Base-by-base conservation (phyloP, 2,797 vertebrate genomes). In the Meda fulgida region DNA sequence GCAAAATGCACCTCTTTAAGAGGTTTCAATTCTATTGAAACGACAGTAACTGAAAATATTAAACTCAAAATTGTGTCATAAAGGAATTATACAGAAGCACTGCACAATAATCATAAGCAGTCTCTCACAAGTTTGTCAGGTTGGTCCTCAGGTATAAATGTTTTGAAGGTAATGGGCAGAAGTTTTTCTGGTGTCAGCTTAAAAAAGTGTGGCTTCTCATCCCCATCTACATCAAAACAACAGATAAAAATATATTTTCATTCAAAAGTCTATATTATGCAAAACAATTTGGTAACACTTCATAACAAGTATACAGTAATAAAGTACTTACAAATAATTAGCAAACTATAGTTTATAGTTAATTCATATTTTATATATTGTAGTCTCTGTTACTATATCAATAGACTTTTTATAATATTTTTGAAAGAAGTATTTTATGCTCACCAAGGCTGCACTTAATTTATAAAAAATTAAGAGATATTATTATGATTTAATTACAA, bases 91-190 rank as follows among this genome's bases (percentile, higher is more conserved):
- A 63, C 51, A 76, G 3, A 53, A 76, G 51, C 6, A 51, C 46
- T 26, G 21, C 18, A 43, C 53, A 63, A 63, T 34, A 67, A 83
- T n/a, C 9, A 84, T 26, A 66, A 67, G 18, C 29, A 36, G 7
- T 72, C 26, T 51, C 94, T 91, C 89, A 95, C 95, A 88, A 91
- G 86, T 7, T 87, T 84, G 43, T 92, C 90, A 2, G 84, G 86
- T 26, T 89, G 88, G 69, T 88, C 63, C 14, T 77, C 23, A 63
- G 82, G 58, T 19, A 43, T 34, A 82, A 90, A 93, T 79, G 88
- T 26, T 0, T 92, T 92, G 48, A 93, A 92, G 18, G 87, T 77
- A 65, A 90, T 91, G 0, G 91, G 90, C 46, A 92, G 88, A 58
- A 93, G 75, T 85, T 78, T 91, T 83, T 91, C 91, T 13, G 90